phyloP scores from a whole-genome alignment of 1,140 invertebrate species.

The Cotesia vestalis region DNA sequence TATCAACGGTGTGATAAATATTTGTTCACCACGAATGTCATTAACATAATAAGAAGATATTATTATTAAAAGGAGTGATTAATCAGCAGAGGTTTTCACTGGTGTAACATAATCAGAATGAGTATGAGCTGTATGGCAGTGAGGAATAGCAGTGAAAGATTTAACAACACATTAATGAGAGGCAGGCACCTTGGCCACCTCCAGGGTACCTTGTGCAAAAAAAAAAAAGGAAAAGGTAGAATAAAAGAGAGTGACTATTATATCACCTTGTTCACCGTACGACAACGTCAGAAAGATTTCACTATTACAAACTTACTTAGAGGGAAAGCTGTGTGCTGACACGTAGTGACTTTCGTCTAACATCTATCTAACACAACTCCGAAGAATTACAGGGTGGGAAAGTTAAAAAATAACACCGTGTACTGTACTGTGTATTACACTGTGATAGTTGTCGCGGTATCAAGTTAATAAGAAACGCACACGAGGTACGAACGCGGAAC shows the following conservation, averaged over 20 bases:
- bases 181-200: background rate
- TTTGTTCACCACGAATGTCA: constrained; percentile 16
- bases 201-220: background rate
- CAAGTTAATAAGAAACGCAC: constrained; percentile 49
- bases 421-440: constrained; percentile 18
- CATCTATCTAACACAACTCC: too few relatives aligned
- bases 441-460: constrained; percentile 40
- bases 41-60: background rate
- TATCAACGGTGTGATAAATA: constrained; percentile 6
- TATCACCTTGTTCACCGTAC: background rate
- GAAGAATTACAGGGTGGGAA: constrained; percentile 6
- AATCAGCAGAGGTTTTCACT: background rate
- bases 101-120: background rate
- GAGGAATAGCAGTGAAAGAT: too few relatives aligned
- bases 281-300: constrained; percentile 1
- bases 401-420: constrained; percentile 4
- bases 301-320: background rate
- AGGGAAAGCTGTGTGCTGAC: constrained; percentile 3
- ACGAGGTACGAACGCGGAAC: constrained; percentile 50
- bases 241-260: background rate
- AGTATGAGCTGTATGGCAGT: background rate
- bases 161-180: too few relatives aligned
- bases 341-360: too few relatives aligned
- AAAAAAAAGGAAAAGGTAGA: background rate
- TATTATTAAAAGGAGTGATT: background rate